Conservation (phyloP, 2,888 invertebrate genomes). For the Megaustenia siamemsis region DNA sequence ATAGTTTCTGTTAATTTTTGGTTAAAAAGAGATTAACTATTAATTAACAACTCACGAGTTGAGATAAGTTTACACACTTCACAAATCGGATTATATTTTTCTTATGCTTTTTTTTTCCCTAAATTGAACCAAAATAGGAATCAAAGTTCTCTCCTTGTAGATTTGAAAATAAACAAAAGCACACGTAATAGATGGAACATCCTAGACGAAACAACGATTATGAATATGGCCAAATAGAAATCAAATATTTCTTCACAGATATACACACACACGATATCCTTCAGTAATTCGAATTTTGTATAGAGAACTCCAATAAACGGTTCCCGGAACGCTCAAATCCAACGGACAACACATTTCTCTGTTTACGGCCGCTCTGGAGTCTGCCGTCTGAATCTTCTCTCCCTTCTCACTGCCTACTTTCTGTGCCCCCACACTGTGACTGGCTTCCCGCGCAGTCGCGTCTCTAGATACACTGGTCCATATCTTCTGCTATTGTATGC, state of each 20-base stretch:
- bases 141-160: neutral
- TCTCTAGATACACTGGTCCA: neutral
- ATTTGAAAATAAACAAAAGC: neutral
- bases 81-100: too few species aligned
- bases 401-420: neutral
- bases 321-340: neutral
- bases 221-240: neutral
- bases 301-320: neutral
- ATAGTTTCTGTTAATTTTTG: too few species aligned
- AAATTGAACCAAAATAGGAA: neutral
- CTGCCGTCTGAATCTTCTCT: neutral
- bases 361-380: neutral
- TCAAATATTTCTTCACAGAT: neutral
- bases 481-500: neutral
- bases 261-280: neutral
- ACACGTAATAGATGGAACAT: neutral
- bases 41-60: too few species aligned
- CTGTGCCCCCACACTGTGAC: too few species aligned
- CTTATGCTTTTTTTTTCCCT: neutral
- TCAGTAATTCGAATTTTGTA: conserved; percentile 31
- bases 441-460: conserved; percentile 10
- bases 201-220: neutral
- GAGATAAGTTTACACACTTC: too few species aligned
- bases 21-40: too few species aligned
- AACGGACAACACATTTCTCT: conserved; percentile 21